Evolutionary conservation across 1,140 invertebrate genomes (phyloP).

Genomic region (Drosophila dunni): DNA sequence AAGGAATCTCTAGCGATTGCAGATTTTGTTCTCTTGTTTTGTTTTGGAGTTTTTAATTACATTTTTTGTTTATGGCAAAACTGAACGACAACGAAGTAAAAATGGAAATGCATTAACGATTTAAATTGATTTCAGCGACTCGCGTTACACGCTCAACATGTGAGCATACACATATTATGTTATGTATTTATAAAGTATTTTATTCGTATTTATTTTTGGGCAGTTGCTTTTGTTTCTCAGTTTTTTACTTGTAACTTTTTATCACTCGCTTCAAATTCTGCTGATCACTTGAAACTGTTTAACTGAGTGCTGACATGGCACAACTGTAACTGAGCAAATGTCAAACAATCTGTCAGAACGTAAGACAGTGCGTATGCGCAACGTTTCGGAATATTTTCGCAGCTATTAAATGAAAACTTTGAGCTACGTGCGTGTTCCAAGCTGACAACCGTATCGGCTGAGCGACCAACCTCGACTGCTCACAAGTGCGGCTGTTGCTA

Average conservation of each 20-base stretch:
- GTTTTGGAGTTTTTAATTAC: constrained; percentile 26
- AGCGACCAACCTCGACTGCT: constrained; percentile 59
- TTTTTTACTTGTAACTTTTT: not conserved
- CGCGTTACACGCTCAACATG: constrained; percentile 52
- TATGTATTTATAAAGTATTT: constrained; percentile 13
- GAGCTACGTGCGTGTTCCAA: not conserved
- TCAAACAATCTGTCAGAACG: not conserved
- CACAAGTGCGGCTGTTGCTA: constrained; percentile 24
- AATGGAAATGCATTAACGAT: constrained; percentile 46
- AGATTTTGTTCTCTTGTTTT: constrained; percentile 35
- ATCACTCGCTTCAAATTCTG: constrained; percentile 10
- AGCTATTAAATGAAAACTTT: not conserved
- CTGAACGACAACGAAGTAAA: constrained; percentile 30
- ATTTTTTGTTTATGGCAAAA: constrained; percentile 27
- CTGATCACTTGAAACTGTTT: constrained; percentile 33
- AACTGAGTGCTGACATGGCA: constrained; percentile 27
- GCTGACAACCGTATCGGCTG: constrained; percentile 55
- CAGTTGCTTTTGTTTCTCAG: constrained; percentile 4
- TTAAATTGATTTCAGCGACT: constrained; percentile 57
- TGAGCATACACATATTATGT: constrained; percentile 14
- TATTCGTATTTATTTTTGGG: constrained; percentile 4
- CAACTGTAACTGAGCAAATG: constrained; percentile 27
- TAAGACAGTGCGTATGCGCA: constrained; percentile 64
- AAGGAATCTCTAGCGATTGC: constrained; percentile 51
- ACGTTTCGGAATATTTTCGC: constrained; percentile 26